A percentile compares a stretch with the other conserved stretches of the same genome.
phyloP scores from a whole-genome alignment of 2,888 invertebrate genomes.

The Heliconius erato region DNA sequence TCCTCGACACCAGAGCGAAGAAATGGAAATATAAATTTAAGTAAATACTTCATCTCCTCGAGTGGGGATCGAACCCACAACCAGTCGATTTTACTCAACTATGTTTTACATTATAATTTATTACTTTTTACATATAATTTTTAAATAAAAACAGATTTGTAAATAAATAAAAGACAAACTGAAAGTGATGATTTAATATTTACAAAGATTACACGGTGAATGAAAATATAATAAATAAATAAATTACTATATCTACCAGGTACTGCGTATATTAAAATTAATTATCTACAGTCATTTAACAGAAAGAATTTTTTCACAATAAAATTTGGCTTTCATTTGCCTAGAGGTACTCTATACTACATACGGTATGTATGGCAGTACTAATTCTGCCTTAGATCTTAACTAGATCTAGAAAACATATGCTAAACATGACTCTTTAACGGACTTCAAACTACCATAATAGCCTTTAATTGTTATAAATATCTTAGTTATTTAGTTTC shows the following conservation, averaged over 20 bases:
- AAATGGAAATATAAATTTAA: too few species aligned
- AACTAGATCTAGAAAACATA: neutral
- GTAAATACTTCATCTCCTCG: too few species aligned
- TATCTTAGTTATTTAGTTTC: too few species aligned
- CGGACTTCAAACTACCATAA: neutral
- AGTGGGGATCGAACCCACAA: too few species aligned
- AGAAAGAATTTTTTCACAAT: neutral
- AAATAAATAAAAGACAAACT: slow-evolving; percentile 17
- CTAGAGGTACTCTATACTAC: neutral
- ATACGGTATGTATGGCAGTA: neutral
- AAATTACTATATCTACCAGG: slow-evolving; percentile 46
- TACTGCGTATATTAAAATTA: slow-evolving; percentile 32
- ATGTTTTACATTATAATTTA: too few species aligned
- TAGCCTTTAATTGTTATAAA: neutral
- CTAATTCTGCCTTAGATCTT: neutral
- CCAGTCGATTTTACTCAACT: too few species aligned
- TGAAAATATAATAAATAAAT: slow-evolving; percentile 15
- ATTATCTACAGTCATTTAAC: neutral
- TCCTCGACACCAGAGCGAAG: too few species aligned
- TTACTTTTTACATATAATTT: too few species aligned
- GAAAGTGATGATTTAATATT: slow-evolving; percentile 28
- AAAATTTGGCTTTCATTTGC: neutral
- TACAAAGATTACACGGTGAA: slow-evolving; percentile 38
- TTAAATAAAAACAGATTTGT: neutral
- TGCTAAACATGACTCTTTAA: neutral